A percentile compares a stretch with the other conserved stretches of the same genome.
phyloP scores from a whole-genome alignment of 2,113 vertebrate genomes.

The Scomber colias region DNA sequence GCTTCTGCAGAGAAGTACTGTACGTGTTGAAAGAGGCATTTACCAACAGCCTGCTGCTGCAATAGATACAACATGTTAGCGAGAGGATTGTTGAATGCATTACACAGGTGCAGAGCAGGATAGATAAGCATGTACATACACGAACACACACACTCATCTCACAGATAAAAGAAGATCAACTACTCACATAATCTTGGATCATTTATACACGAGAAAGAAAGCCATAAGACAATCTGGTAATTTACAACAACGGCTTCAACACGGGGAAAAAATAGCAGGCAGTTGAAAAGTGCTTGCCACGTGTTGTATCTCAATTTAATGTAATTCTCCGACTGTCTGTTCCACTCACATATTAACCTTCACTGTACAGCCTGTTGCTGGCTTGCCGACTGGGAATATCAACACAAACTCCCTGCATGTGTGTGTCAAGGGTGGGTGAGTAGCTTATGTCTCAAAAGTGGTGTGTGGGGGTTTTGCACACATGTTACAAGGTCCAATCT shows the following conservation, averaged over 20 bases:
- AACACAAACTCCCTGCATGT: slow-evolving; percentile 52
- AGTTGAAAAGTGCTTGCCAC: slow-evolving; percentile 40
- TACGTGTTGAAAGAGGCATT: slow-evolving; percentile 37
- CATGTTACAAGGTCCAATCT: slow-evolving; percentile 88
- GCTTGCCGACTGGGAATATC: slow-evolving; percentile 55
- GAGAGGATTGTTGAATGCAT: slow-evolving; percentile 31
- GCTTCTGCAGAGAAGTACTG: slow-evolving; percentile 23
- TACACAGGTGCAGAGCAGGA: slow-evolving; percentile 33
- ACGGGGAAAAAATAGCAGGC: slow-evolving; percentile 46
- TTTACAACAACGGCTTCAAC: slow-evolving; percentile 62
- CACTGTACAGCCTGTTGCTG: slow-evolving; percentile 61
- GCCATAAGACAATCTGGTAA: slow-evolving; percentile 62
- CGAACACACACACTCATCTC: slow-evolving; percentile 27
- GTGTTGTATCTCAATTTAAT: slow-evolving; percentile 73
- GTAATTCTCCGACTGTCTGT: slow-evolving; percentile 56
- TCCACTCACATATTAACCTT: slow-evolving; percentile 71
- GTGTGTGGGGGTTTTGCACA: slow-evolving; percentile 79
- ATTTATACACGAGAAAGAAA: slow-evolving; percentile 74
- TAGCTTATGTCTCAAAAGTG: slow-evolving; percentile 63
- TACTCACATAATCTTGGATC: slow-evolving; percentile 59
- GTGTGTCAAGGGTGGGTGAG: slow-evolving; percentile 62
- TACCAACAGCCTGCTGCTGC: slow-evolving; percentile 12
- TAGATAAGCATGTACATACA: slow-evolving; percentile 28
- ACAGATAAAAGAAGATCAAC: slow-evolving; percentile 50
- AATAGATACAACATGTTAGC: slow-evolving; percentile 33